Conservation (phyloP, 2,888 invertebrate species). For the Diachrysia chrysitis region DNA sequence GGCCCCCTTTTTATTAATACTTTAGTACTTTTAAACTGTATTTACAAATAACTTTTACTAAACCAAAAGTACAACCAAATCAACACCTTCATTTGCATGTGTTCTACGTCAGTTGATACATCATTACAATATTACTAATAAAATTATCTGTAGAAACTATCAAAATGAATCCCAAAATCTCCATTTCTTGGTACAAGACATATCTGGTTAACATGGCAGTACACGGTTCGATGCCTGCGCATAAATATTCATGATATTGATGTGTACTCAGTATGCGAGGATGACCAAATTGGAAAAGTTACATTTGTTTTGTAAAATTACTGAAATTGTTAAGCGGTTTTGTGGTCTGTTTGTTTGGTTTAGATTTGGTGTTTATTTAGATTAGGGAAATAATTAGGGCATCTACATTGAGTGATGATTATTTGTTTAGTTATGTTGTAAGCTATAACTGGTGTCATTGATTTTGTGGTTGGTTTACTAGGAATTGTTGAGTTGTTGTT, state of each 20-base stretch:
- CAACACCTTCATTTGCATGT: too few species aligned
- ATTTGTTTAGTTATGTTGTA: background rate
- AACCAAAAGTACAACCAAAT: too few species aligned
- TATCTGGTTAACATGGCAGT: constrained; percentile 19
- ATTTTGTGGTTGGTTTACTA: background rate
- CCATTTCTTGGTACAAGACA: constrained; percentile 3
- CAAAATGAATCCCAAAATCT: constrained; percentile 9
- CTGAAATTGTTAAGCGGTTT: constrained; percentile 10
- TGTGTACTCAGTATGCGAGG: constrained; percentile 28
- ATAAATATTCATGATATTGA: constrained; percentile 43
- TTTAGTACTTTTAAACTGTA: too few species aligned
- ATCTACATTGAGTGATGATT: background rate
- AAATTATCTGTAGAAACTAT: too few species aligned
- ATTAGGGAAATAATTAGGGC: background rate
- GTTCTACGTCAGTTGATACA: too few species aligned
- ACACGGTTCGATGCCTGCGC: constrained; percentile 42
- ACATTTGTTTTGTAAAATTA: constrained; percentile 16
- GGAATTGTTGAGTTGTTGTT: too few species aligned
- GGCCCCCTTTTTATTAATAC: too few species aligned
- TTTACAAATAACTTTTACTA: too few species aligned
- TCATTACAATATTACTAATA: too few species aligned
- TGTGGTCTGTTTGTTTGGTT: constrained; percentile 10
- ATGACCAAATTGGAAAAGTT: constrained; percentile 39
- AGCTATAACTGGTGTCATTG: background rate
- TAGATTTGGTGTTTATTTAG: background rate